These are phyloP conservation scores for Dryocosmus kuriphilus DNA, from an alignment of 2,888 invertebrate genomes.

Conservation along the genomic window DNA sequence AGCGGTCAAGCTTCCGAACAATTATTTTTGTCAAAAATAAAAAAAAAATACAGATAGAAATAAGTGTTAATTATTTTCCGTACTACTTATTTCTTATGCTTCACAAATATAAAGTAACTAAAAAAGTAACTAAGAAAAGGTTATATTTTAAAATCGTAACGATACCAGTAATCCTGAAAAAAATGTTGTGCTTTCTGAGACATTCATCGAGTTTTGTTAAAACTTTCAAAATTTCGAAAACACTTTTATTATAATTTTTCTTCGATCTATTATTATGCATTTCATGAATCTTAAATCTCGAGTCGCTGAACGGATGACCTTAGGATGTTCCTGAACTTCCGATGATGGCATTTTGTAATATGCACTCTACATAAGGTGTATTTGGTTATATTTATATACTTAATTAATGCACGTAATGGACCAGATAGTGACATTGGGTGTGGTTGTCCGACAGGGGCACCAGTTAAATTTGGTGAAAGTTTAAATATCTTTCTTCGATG, in stretches of 20 bases:
- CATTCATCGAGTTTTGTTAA: no score
- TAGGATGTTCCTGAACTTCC: slow-evolving; percentile 31
- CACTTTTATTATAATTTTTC: neutral
- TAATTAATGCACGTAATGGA: slow-evolving; percentile 56
- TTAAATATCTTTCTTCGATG: slow-evolving; percentile 36
- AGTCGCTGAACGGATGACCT: slow-evolving; percentile 26
- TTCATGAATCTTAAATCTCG: neutral
- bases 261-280: neutral
- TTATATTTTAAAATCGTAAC: no score
- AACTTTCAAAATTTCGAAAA: no score
- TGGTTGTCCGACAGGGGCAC: slow-evolving; percentile 61
- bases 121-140: no score
- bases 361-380: neutral
- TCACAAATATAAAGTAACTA: no score
- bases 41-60: no score
- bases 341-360: slow-evolving; percentile 1
- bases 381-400: neutral
- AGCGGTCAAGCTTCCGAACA: no score
- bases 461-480: slow-evolving; percentile 65
- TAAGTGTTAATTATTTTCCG: no score
- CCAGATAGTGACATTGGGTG: slow-evolving; percentile 67
- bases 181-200: no score
- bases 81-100: no score
- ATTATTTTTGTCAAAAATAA: no score
- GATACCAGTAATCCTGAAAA: no score